These are phyloP conservation scores for Caenorhabditis sp. DNA, from an alignment of 2,888 invertebrate genomes.

Conservation along the genomic window DNA sequence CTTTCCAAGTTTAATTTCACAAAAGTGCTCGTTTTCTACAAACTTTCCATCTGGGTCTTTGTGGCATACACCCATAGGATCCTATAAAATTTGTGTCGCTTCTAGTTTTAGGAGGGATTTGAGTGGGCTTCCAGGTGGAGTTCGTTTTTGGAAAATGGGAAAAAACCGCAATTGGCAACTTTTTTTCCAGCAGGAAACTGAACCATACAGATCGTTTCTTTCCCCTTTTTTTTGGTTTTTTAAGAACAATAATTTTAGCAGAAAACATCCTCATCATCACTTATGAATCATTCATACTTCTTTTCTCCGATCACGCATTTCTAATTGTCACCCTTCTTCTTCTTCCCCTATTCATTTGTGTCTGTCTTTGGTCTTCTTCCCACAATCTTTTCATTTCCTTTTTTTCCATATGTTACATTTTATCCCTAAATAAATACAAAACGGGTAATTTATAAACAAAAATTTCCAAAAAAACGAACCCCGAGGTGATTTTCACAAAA, in stretches of 20 bases:
- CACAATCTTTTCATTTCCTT: neutral
- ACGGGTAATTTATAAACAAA: no score
- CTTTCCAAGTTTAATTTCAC: neutral
- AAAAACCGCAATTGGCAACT: no score
- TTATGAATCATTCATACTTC: slow-evolving; percentile 9
- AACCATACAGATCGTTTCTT: no score
- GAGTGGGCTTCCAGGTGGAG: no score
- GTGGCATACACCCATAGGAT: slow-evolving; percentile 2
- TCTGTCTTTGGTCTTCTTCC: neutral
- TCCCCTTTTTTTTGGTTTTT: no score
- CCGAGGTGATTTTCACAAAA: neutral
- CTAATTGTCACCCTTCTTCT: neutral
- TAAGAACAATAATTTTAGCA: no score
- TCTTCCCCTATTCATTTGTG: neutral
- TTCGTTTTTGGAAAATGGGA: no score
- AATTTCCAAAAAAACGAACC: neutral
- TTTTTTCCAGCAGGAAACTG: no score
- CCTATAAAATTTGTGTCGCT: slow-evolving; percentile 7
- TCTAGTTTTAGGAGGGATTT: no score
- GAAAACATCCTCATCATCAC: neutral
- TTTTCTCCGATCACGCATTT: slow-evolving; percentile 4
- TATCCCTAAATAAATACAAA: no score
- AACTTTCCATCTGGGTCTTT: slow-evolving; percentile 4
- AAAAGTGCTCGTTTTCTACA: neutral
- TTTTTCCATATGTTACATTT: no score